These are phyloP conservation scores for Epinephelus lanceolatus DNA, from an alignment of 2,113 vertebrate species.

Conservation along the genomic window DNA sequence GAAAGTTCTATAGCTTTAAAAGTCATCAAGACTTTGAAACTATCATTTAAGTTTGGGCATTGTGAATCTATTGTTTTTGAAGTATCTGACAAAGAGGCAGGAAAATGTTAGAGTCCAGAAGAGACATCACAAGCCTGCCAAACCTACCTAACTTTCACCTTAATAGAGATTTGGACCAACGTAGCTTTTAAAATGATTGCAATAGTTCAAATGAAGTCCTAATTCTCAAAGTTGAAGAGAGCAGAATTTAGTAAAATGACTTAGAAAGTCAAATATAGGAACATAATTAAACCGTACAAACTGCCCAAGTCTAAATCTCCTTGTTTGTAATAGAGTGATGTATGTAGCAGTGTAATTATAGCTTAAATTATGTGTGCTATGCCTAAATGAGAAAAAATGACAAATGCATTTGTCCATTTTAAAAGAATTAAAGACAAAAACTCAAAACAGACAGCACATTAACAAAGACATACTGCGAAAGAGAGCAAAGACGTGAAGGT, in stretches of 20 bases:
- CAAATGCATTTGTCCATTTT: background rate
- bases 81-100: background rate
- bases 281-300: background rate
- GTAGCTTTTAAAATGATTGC: background rate
- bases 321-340: background rate
- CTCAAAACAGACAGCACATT: background rate
- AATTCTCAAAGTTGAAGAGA: background rate
- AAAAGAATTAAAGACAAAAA: background rate
- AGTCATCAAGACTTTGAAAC: background rate
- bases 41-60: background rate
- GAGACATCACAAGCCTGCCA: background rate
- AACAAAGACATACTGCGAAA: background rate
- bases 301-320: background rate
- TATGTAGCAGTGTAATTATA: background rate
- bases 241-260: background rate
- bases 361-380: background rate
- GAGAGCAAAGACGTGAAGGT: constrained; percentile 14
- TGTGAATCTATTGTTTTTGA: background rate
- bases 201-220: no score
- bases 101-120: background rate
- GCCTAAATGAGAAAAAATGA: background rate
- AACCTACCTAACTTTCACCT: background rate
- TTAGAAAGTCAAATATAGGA: background rate
- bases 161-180: background rate
- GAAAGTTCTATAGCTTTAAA: background rate